Percentiles rank a stretch among this genome's conserved stretches.
phyloP scores from a whole-genome alignment of 1,140 invertebrate genomes.

The Andrena cerasifolii region DNA sequence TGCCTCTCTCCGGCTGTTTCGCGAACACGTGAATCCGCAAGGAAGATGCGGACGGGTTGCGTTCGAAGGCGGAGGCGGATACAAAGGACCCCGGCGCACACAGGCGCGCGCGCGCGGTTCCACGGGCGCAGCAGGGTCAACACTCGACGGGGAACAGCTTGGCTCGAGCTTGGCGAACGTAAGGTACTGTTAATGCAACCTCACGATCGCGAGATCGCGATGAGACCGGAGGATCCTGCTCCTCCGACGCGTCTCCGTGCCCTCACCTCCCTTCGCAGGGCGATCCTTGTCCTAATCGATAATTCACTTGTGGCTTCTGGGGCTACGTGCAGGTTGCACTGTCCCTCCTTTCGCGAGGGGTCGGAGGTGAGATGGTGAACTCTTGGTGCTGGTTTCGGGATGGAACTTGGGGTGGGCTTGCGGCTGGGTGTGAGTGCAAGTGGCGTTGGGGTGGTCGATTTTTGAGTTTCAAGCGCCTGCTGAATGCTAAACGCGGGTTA shows the following conservation, averaged over 20 bases:
- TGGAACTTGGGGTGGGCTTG: background rate
- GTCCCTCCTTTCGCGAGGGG: background rate
- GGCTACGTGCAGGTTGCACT: slow-evolving; percentile 12
- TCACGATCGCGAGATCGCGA: slow-evolving; percentile 72
- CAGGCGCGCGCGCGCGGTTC: slow-evolving; percentile 5
- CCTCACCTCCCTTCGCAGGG: slow-evolving; percentile 35
- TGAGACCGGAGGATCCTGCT: slow-evolving; percentile 60
- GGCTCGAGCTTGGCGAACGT: slow-evolving; percentile 48
- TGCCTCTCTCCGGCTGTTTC: slow-evolving; percentile 5
- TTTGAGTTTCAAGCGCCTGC: no score
- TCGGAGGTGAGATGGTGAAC: background rate
- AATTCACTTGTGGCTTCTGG: slow-evolving; percentile 10
- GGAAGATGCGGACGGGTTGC: slow-evolving; percentile 20
- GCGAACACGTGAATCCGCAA: slow-evolving; percentile 14
- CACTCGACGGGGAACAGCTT: slow-evolving; percentile 43
- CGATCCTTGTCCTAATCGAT: slow-evolving; percentile 54
- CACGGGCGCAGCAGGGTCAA: slow-evolving; percentile 55
- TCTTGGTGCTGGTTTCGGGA: background rate
- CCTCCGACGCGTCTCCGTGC: slow-evolving; percentile 59
- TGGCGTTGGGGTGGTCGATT: no score
- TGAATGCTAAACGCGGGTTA: no score
- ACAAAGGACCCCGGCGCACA: background rate
- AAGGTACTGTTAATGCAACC: slow-evolving; percentile 72
- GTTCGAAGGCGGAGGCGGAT: slow-evolving; percentile 33
- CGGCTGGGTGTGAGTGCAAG: no score